Conservation (phyloP, 2,113 vertebrate genomes). For the Ellobius talpinus region DNA sequence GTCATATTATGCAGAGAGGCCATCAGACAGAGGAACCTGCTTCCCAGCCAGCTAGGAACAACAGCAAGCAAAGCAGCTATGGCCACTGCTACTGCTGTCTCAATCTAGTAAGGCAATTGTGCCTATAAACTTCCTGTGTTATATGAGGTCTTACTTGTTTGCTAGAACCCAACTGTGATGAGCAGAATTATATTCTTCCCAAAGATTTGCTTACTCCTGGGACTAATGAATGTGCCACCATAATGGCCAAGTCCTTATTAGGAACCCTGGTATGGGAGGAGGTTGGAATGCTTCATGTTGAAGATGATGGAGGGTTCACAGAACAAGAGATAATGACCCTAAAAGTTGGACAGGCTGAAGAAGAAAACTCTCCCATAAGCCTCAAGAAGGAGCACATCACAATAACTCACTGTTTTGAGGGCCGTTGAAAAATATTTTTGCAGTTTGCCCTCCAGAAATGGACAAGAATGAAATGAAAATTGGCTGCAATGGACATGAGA, state of each 20-base stretch:
- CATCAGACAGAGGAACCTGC: neutral
- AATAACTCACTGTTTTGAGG: neutral
- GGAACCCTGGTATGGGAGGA: neutral
- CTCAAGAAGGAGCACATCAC: neutral
- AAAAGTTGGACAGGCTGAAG: neutral
- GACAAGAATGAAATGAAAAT: neutral
- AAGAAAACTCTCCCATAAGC: neutral
- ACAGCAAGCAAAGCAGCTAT: neutral
- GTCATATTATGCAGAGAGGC: neutral
- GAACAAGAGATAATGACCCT: neutral
- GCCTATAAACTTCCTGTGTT: rapidly evolving
- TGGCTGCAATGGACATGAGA: neutral
- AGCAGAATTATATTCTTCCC: neutral
- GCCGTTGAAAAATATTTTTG: neutral
- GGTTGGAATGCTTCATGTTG: neutral
- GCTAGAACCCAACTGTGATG: neutral
- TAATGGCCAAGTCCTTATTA: neutral
- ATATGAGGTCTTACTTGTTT: neutral
- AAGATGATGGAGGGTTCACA: neutral
- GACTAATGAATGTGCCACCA: neutral
- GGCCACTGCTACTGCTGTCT: neutral
- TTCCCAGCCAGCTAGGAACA: rapidly evolving
- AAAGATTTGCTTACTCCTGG: neutral
- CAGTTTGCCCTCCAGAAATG: neutral
- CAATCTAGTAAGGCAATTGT: neutral